phyloP scores from a whole-genome alignment of 2,797 vertebrate species.

The Fratercula arctica region DNA sequence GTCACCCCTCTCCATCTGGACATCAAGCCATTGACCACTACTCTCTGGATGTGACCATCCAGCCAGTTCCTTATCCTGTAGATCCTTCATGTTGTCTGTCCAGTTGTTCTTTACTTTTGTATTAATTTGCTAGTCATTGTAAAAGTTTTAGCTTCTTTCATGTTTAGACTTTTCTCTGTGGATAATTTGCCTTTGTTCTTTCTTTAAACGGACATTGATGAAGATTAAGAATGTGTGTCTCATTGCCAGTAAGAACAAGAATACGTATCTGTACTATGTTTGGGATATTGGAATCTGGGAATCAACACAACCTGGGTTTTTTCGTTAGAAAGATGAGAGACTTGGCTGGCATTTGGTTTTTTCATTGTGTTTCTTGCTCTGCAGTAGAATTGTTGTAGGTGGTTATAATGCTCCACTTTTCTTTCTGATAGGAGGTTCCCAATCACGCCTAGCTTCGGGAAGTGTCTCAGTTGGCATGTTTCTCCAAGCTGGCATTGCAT shows the following conservation, averaged over 20 bases:
- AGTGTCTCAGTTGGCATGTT: not conserved
- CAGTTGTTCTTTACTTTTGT: not conserved
- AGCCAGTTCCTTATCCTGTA: too few relatives aligned
- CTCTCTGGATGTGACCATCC: too few relatives aligned
- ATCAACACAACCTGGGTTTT: not conserved
- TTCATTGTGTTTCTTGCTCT: not conserved
- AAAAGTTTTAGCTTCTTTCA: not conserved
- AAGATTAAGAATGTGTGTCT: not conserved
- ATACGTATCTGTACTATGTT: not conserved
- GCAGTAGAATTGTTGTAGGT: not conserved
- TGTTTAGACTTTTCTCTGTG: not conserved
- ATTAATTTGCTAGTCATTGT: not conserved
- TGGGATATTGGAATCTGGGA: not conserved
- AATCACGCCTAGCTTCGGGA: not conserved
- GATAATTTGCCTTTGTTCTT: rapidly evolving
- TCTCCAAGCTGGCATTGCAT: not conserved
- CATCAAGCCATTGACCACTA: too few relatives aligned
- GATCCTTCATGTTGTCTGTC: not conserved
- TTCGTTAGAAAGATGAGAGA: not conserved
- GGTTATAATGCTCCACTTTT: not conserved
- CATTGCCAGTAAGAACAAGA: not conserved
- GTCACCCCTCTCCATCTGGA: too few relatives aligned
- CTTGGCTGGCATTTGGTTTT: not conserved
- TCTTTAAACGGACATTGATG: not conserved
- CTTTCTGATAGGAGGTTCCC: not conserved